Base-by-base conservation (phyloP, 64 coral and sea anemone genomes). In the Porites lutea region DNA sequence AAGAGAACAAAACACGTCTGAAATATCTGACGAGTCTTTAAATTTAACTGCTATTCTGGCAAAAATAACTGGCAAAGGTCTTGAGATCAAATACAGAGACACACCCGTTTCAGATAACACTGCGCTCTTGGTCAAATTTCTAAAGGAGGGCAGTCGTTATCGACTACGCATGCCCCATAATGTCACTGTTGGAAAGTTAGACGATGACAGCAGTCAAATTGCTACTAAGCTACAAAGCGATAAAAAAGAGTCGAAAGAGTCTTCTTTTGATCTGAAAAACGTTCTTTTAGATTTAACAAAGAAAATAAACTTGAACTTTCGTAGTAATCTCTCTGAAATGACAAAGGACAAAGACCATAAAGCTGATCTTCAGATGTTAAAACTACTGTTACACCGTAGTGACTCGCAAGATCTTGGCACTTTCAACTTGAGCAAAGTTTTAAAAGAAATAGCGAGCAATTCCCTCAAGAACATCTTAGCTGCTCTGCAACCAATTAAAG, bases 41-140 rank as follows among this genome's bases (percentile, higher is more conserved):
- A 84, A 84, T 47, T 46, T 84, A 47, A 49, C 61, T 4, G 14
- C 43, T 3, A 63, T 69, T 50, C 45, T 84, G 12, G 47, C 47
- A 48, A 84, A 52, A 51, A 66, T 69, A 6, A 84, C 63, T 19
- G n/a, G 21, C 3, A 52, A 47, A 50, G n/a, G 16, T 9, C 45
- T 14, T 51, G 47, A 19, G 9, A 14, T n/a, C 21, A 68, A 65
- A 51, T 19, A 67, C 45, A 47, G 5, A 5, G 15, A 84, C 1
- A 65, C 63, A 22, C 48, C 81, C 3, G 19, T 13, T 8, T 19
- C 46, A 51, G 81, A 84, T 8, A 84, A 47, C 62, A 84, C 45
- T 50, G 63, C 81, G 45, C 63, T 84, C 0, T 12, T 84, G 15
- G 81, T 69, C 4, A 84, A 64, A 84, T 84, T 84, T 84, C 81